These are phyloP conservation scores for Indri indri DNA, from an alignment of 2,113 vertebrate genomes.

Conservation along the genomic window DNA sequence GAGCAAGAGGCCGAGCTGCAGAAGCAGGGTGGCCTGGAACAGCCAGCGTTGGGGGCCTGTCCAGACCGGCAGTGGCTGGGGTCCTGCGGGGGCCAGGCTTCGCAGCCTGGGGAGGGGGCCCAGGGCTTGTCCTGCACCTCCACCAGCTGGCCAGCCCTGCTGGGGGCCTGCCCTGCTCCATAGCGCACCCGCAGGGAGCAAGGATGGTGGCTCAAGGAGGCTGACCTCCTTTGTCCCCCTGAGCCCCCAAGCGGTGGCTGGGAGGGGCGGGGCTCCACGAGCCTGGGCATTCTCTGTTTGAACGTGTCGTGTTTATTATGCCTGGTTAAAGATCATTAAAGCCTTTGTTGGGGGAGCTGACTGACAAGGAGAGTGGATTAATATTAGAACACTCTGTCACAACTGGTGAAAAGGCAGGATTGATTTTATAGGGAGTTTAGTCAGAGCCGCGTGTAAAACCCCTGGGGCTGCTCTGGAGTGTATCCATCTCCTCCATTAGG, in stretches of 20 bases:
- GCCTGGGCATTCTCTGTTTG: slow-evolving; percentile 31
- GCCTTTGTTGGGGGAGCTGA: slow-evolving; percentile 79
- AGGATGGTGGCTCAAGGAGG: not conserved
- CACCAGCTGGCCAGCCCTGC: not conserved
- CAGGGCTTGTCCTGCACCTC: not conserved
- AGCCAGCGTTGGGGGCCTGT: not conserved
- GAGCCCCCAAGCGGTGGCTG: not conserved
- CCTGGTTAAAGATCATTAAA: slow-evolving; percentile 83
- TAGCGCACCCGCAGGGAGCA: not conserved
- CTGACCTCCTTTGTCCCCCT: not conserved
- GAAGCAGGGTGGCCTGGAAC: rapidly evolving
- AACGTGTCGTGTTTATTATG: slow-evolving; percentile 74
- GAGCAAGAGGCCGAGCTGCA: not conserved
- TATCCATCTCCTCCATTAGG: slow-evolving; percentile 81
- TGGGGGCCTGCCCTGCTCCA: not conserved
- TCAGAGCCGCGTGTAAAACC: slow-evolving; percentile 78
- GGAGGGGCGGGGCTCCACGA: not conserved
- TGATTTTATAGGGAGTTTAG: slow-evolving; percentile 85
- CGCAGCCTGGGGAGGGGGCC: too few species aligned
- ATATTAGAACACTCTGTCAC: slow-evolving; percentile 86
- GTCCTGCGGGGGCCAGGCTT: not conserved
- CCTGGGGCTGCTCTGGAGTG: slow-evolving; percentile 78
- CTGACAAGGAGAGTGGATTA: slow-evolving; percentile 85
- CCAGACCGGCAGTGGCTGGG: rapidly evolving
- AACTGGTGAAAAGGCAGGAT: slow-evolving; percentile 82